Conservation (phyloP, 2,113 vertebrate genomes). For the Nesogale talazaci region DNA sequence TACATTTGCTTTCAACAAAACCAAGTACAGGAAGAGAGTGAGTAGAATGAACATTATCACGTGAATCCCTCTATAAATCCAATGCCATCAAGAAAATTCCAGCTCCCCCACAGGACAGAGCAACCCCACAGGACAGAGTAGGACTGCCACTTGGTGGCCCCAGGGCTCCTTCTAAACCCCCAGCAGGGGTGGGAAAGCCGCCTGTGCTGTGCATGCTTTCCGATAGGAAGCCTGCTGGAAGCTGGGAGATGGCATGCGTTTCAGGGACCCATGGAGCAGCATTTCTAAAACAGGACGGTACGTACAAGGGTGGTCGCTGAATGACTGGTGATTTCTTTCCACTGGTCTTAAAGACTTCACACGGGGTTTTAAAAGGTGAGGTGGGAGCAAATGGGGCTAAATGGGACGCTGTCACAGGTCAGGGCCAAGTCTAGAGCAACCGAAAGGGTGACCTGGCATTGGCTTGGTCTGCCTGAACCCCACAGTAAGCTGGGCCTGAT, state of each 20-base stretch:
- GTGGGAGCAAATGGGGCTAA: background rate
- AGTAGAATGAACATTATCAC: constrained; percentile 16
- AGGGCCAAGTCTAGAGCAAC: background rate
- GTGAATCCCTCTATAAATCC: background rate
- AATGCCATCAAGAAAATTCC: background rate
- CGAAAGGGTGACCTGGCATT: background rate
- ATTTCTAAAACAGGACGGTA: background rate
- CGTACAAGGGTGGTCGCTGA: background rate
- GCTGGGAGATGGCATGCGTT: background rate
- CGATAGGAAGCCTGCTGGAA: background rate
- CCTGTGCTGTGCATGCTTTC: background rate
- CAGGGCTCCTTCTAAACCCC: background rate
- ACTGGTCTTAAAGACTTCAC: constrained; percentile 14
- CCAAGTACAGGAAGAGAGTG: constrained; percentile 22
- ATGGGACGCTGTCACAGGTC: background rate
- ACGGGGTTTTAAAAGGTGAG: background rate
- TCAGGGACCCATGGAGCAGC: background rate
- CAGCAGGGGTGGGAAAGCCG: background rate
- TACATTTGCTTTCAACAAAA: constrained; percentile 43
- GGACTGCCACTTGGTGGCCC: background rate
- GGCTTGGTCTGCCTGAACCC: background rate
- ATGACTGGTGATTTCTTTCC: constrained; percentile 18
- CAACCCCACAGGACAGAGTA: background rate
- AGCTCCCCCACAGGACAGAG: no score
- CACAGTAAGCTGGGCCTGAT: background rate